These are phyloP conservation scores for Anthopleura sola DNA, from an alignment of 64 coral and sea anemone species.

Conservation along the genomic window DNA sequence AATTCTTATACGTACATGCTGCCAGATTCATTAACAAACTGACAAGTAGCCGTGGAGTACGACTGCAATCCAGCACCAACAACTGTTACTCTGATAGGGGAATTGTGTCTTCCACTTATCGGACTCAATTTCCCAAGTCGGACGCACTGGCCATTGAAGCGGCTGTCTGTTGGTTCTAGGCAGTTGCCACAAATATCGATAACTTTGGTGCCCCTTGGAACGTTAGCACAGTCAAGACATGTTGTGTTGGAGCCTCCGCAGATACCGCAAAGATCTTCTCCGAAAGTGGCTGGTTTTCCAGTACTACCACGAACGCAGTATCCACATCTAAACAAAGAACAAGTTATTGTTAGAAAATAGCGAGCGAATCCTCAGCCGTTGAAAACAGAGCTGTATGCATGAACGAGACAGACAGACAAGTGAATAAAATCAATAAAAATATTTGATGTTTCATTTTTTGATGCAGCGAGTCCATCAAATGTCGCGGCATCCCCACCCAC, in stretches of 20 bases:
- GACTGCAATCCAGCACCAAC: constrained; percentile 41
- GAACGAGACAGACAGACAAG: not conserved
- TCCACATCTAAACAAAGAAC: constrained; percentile 36
- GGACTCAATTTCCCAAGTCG: constrained; percentile 34
- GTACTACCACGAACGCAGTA: constrained; percentile 65
- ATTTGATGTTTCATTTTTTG: no score
- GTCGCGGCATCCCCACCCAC: no score
- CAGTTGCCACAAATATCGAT: constrained; percentile 63
- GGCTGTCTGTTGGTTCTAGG: constrained; percentile 8
- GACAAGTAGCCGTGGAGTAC: constrained; percentile 24
- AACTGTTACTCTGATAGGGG: constrained; percentile 16
- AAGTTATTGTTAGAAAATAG: not conserved
- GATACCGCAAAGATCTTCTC: constrained; percentile 63
- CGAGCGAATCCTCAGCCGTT: no score
- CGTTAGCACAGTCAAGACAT: constrained; percentile 72
- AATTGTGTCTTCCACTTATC: constrained; percentile 19
- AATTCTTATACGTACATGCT: not conserved
- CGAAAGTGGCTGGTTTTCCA: not conserved
- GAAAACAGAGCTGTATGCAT: not conserved
- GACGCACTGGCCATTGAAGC: constrained; percentile 46
- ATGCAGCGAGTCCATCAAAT: no score
- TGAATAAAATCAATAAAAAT: no score
- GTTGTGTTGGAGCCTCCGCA: constrained; percentile 47
- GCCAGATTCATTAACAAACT: constrained; percentile 7
- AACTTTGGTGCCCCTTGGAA: constrained; percentile 48